phyloP scores from a whole-genome alignment of 2,113 vertebrate species.

The Prietella phreatophila region DNA sequence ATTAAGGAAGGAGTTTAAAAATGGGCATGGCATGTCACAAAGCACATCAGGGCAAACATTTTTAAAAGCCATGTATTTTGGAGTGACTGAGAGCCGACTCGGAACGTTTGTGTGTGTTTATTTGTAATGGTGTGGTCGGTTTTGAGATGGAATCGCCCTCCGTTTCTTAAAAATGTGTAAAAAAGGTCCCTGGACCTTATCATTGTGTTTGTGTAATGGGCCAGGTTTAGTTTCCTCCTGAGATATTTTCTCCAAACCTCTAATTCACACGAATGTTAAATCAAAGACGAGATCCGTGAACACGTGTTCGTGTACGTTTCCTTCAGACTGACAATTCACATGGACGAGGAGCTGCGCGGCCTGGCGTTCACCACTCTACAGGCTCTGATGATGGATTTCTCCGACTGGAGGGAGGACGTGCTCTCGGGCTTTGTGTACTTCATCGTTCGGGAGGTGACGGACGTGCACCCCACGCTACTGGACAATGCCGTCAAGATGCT shows the following conservation, averaged over 20 bases:
- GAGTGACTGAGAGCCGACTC: neutral
- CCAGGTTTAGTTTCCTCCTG: neutral
- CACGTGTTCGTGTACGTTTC: neutral
- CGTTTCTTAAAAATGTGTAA: neutral
- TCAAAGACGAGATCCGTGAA: neutral
- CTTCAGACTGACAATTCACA: constrained; percentile 91
- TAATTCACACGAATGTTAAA: neutral
- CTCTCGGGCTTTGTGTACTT: constrained; percentile 97
- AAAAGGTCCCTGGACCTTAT: neutral
- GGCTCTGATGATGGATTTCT: constrained; percentile 96
- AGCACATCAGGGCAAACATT: neutral
- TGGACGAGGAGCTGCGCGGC: constrained; percentile 97
- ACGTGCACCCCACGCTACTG: constrained; percentile 91
- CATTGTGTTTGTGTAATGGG: neutral
- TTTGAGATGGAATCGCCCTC: neutral
- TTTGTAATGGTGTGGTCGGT: neutral
- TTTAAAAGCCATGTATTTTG: neutral
- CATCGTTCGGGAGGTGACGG: constrained; percentile 94
- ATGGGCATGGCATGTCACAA: neutral
- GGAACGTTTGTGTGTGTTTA: neutral
- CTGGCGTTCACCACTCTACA: constrained; percentile 97
- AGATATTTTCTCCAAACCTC: neutral
- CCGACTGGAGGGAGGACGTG: constrained; percentile 96
- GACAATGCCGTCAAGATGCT: constrained; percentile 98
- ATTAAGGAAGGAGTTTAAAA: neutral